A percentile compares a stretch with the other conserved stretches of the same genome.
phyloP scores from a whole-genome alignment of 2,888 invertebrate species.

The Habroteleia sp. region DNA sequence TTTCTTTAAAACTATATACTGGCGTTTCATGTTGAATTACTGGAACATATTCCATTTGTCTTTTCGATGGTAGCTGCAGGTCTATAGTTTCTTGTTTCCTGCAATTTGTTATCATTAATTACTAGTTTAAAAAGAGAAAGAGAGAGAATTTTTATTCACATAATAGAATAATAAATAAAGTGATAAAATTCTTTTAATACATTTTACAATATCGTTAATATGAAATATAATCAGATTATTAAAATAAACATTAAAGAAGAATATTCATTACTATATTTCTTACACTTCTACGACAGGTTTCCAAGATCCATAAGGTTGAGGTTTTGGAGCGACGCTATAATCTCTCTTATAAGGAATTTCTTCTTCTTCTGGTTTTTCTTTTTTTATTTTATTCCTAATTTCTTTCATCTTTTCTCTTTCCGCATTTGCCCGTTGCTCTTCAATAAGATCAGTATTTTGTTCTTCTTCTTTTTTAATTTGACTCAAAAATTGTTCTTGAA shows the following conservation, averaged over 20 bases:
- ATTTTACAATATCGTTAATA: too few relatives aligned
- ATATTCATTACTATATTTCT: too few relatives aligned
- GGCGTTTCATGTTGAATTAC: conserved; percentile 81
- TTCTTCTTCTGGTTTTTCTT: conserved; percentile 75
- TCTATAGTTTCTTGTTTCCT: conserved; percentile 84
- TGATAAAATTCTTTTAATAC: too few relatives aligned
- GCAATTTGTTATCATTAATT: too few relatives aligned
- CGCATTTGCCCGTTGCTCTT: conserved; percentile 75
- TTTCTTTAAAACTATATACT: conserved; percentile 84
- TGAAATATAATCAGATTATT: too few relatives aligned
- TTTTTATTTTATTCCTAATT: conserved; percentile 79
- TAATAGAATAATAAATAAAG: too few relatives aligned
- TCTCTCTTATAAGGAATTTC: conserved; percentile 80
- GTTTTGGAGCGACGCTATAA: conserved; percentile 84
- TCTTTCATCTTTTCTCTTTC: conserved; percentile 74
- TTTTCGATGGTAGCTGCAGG: conserved; percentile 86
- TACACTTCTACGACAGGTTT: conserved; percentile 85
- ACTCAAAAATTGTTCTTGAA: conserved; percentile 81
- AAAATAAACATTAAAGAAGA: too few relatives aligned
- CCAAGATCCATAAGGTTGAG: conserved; percentile 90
- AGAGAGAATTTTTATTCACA: too few relatives aligned
- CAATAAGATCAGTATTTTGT: conserved; percentile 78
- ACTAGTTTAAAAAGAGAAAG: too few relatives aligned
- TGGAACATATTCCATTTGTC: conserved; percentile 76
- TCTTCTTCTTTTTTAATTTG: conserved; percentile 82